Percentiles rank a stretch among this genome's conserved stretches.
These are phyloP conservation scores for Pseudomyrmex pallidus DNA, from an alignment of 1,140 invertebrate genomes.

Conservation along the genomic window DNA sequence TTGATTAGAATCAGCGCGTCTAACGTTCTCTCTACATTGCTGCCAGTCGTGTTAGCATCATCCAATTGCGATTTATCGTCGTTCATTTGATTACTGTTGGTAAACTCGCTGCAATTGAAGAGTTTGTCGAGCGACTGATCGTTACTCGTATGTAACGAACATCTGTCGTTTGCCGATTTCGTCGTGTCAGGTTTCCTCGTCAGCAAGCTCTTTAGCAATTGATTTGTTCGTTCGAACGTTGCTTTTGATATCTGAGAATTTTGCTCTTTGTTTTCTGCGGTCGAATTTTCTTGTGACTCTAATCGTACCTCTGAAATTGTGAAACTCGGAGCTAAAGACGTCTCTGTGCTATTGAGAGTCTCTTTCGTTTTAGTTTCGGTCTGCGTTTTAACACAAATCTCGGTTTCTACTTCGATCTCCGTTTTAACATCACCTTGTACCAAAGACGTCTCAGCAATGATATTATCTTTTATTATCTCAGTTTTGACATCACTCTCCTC, in stretches of 20 bases:
- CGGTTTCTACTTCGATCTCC: no score
- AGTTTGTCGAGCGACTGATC: conserved; percentile 71
- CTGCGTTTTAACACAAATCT: no score
- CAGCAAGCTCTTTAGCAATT: conserved; percentile 78
- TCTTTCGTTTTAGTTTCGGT: no score
- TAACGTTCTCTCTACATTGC: conserved; percentile 79
- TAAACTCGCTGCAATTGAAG: conserved; percentile 78
- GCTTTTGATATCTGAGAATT: conserved; percentile 68
- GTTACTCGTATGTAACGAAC: conserved; percentile 71
- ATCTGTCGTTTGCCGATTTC: conserved; percentile 63
- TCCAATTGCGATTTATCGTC: conserved; percentile 48
- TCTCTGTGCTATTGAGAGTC: no score
- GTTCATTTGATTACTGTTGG: conserved; percentile 3
- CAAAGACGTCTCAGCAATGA: neutral
- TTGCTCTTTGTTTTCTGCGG: conserved; percentile 62
- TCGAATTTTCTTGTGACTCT: conserved; percentile 11
- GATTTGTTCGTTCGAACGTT: conserved; percentile 75
- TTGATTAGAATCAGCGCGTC: conserved; percentile 83
- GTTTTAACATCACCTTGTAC: no score
- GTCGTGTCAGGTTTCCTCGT: conserved; percentile 68
- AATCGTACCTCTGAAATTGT: neutral
- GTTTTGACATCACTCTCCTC: no score
- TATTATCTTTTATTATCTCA: neutral
- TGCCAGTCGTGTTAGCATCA: conserved; percentile 3
- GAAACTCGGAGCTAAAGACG: neutral